Evolutionary conservation across 1,140 invertebrate species (phyloP).

Genomic region (Whitmania pigra): DNA sequence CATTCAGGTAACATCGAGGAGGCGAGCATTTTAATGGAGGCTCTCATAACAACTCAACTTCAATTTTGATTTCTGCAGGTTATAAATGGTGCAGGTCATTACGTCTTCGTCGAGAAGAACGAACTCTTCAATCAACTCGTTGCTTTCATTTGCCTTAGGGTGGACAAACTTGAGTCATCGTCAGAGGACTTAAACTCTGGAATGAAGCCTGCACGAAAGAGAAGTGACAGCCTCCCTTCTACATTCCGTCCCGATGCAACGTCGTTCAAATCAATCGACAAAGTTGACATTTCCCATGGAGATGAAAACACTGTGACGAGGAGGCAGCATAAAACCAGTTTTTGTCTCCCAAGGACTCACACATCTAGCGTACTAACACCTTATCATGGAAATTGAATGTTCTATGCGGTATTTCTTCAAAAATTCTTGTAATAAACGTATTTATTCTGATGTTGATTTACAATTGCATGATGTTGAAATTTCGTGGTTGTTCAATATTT

Average conservation of each 20-base stretch:
- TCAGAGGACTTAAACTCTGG: not conserved
- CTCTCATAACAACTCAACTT: not conserved
- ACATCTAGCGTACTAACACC: too few relatives aligned
- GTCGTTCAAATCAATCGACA: not conserved
- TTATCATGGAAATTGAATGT: too few relatives aligned
- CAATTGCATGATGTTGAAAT: too few relatives aligned
- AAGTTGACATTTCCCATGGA: too few relatives aligned
- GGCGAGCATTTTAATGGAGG: not conserved
- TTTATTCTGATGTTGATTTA: too few relatives aligned
- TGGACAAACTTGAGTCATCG: conserved; percentile 32
- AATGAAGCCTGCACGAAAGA: not conserved
- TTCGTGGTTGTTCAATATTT: too few relatives aligned
- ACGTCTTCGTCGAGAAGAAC: conserved; percentile 82
- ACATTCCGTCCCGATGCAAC: not conserved
- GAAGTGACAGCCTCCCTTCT: not conserved
- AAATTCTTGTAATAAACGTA: too few relatives aligned
- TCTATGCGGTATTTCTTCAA: too few relatives aligned
- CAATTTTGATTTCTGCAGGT: conserved; percentile 48
- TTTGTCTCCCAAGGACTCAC: too few relatives aligned
- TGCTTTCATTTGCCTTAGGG: conserved; percentile 53
- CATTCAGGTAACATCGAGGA: conserved; percentile 53
- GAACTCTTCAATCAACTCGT: conserved; percentile 75
- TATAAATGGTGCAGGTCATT: conserved; percentile 81
- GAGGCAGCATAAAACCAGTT: too few relatives aligned
- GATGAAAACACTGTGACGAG: too few relatives aligned